Base-by-base conservation (phyloP, 1,140 invertebrate species). In the Pseudobourletiella spinata region DNA sequence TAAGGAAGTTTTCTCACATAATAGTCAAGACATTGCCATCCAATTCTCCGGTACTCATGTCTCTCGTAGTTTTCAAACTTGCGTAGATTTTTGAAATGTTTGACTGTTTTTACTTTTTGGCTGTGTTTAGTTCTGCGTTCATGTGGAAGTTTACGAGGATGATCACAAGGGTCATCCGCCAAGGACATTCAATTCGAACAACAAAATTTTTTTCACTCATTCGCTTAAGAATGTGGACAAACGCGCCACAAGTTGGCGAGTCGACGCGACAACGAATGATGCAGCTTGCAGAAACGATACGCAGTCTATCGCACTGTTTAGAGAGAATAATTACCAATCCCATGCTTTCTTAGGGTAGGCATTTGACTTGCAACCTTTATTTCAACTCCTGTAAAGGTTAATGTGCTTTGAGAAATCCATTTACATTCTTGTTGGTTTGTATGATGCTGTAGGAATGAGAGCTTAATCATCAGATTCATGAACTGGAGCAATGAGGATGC, bases 1-100 rank as follows among this genome's bases (percentile, higher is more conserved):
- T 57, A 43, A 44, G 28, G 20, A 35, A 50, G n/a, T 69, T 59
- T 35, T 64, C 67, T 15, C 67, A 69, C 46, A 25, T 69, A 14
- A 43, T 69, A 16, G 51, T 69, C 4, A 67, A 63, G 22, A 39
- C 26, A 6, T 24, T 55, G n/a, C 11, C 52, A 35, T 32, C 15
- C 4, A 25, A 55, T 35, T 55, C 29, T n/a, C 29, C 28, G 11
- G 28, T 48, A 48, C 16, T n/a, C n/a, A n/a, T n/a, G n/a, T n/a
- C n/a, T n/a, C n/a, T n/a, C n/a, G n/a, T n/a, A n/a, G n/a, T n/a
- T n/a, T n/a, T n/a, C n/a, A n/a, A n/a, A n/a, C n/a, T n/a, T n/a
- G n/a, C n/a, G n/a, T n/a, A n/a, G n/a, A n/a, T n/a, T n/a, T n/a
- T n/a, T n/a, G n/a, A n/a, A n/a, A n/a, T n/a, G n/a, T n/a, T n/a